A percentile compares a stretch with the other conserved stretches of the same genome.
These are phyloP conservation scores for Acanthiza pusilla DNA, from an alignment of 2,797 vertebrate species.

Conservation along the genomic window DNA sequence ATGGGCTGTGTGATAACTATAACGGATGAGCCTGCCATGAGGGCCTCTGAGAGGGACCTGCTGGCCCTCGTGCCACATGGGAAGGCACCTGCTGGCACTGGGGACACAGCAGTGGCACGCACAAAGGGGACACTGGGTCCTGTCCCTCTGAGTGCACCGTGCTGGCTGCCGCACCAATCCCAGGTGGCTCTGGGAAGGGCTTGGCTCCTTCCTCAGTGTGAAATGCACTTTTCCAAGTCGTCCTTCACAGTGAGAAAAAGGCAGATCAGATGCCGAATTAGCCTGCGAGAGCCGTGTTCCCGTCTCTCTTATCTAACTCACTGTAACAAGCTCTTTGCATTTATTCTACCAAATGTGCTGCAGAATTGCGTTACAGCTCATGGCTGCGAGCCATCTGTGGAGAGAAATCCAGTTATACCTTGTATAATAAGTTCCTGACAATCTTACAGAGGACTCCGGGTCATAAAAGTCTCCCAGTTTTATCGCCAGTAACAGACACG, in stretches of 20 bases:
- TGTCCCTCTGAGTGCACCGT: accelerated
- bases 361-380: slow-evolving; percentile 75
- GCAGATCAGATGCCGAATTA: slow-evolving; percentile 65
- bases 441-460: slow-evolving; percentile 78
- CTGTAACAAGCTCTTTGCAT: slow-evolving; percentile 79
- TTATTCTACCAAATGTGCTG: slow-evolving; percentile 77
- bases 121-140: accelerated
- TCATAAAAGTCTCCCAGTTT: slow-evolving; percentile 82
- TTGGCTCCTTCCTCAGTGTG: not conserved
- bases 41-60: not conserved
- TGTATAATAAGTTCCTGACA: slow-evolving; percentile 83
- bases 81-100: not conserved
- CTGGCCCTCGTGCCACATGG: not conserved
- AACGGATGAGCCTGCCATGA: slow-evolving; percentile 9
- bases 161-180: not conserved
- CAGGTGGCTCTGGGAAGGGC: not conserved
- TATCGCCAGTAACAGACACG: slow-evolving; percentile 80
- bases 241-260: slow-evolving; percentile 59
- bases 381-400: slow-evolving; percentile 79
- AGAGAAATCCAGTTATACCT: slow-evolving; percentile 83
- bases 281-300: slow-evolving; percentile 59
- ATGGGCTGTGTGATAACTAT: slow-evolving; percentile 18
- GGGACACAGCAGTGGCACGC: accelerated
- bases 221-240: slow-evolving; percentile 38
- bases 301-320: slow-evolving; percentile 75